phyloP scores from a whole-genome alignment of 1,140 invertebrate genomes.

The Bathynomus jamesi region DNA sequence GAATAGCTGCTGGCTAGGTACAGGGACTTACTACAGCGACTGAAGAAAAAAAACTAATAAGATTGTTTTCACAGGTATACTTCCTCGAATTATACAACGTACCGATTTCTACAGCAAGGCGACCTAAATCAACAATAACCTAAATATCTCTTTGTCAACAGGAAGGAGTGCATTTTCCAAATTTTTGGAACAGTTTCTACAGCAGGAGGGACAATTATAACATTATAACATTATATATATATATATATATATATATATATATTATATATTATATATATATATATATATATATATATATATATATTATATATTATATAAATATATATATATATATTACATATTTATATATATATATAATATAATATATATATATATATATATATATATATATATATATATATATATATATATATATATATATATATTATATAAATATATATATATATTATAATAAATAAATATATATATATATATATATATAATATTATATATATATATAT shows the following conservation, averaged over 20 bases:
- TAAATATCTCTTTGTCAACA: too few relatives aligned
- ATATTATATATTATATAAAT: not conserved
- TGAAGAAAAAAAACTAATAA: too few relatives aligned
- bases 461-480: conserved; percentile 10
- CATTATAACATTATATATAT: too few relatives aligned
- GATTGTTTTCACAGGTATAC: too few relatives aligned
- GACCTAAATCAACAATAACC: too few relatives aligned
- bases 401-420: not conserved
- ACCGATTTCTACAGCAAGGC: too few relatives aligned
- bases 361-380: conserved; percentile 12
- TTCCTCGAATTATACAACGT: too few relatives aligned
- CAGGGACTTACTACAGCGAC: too few relatives aligned
- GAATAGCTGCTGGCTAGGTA: too few relatives aligned
- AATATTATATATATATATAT: not conserved
- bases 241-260: conserved; percentile 2
- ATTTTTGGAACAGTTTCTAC: too few relatives aligned
- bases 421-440: not conserved
- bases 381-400: conserved; percentile 12
- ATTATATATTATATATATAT: not conserved
- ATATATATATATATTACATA: conserved; percentile 12
- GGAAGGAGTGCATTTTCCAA: too few relatives aligned
- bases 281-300: conserved; percentile 11
- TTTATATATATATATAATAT: conserved; percentile 7
- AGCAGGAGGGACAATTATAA: too few relatives aligned
- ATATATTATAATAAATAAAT: not conserved